A percentile compares a stretch with the other conserved stretches of the same genome.
These are phyloP conservation scores for Hypotaenidia okinawae DNA, from an alignment of 2,797 vertebrate genomes.

Conservation along the genomic window DNA sequence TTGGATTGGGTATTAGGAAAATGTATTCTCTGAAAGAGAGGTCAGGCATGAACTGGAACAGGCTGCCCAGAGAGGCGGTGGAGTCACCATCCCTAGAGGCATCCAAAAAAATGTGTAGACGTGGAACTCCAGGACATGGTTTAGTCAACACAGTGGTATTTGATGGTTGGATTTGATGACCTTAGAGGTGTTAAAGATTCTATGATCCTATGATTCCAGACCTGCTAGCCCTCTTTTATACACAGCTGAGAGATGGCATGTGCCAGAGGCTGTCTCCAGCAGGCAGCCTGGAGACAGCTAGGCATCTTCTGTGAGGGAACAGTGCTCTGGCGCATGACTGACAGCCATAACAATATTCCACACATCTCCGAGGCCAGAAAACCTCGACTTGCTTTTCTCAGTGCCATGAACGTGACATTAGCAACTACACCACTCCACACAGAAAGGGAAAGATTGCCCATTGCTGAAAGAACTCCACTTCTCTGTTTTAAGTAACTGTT, in stretches of 20 bases:
- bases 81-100: too few relatives aligned
- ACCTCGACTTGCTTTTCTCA: not conserved
- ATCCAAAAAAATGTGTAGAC: too few relatives aligned
- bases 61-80: too few relatives aligned
- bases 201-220: not conserved
- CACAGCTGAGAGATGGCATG: not conserved
- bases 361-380: not conserved
- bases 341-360: not conserved
- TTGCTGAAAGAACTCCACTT: not conserved
- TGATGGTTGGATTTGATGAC: too few relatives aligned
- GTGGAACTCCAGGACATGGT: too few relatives aligned
- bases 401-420: not conserved
- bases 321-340: not conserved
- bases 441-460: not conserved
- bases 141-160: too few relatives aligned
- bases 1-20: too few relatives aligned
- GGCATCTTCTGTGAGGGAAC: not conserved
- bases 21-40: too few relatives aligned
- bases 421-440: rapidly evolving
- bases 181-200: too few relatives aligned
- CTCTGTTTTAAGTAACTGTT: not conserved
- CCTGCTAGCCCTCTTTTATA: not conserved
- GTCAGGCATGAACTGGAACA: too few relatives aligned
- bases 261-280: not conserved
- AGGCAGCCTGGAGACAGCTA: not conserved